phyloP scores from a whole-genome alignment of 2,888 invertebrate species.

The Germaria angustata region DNA sequence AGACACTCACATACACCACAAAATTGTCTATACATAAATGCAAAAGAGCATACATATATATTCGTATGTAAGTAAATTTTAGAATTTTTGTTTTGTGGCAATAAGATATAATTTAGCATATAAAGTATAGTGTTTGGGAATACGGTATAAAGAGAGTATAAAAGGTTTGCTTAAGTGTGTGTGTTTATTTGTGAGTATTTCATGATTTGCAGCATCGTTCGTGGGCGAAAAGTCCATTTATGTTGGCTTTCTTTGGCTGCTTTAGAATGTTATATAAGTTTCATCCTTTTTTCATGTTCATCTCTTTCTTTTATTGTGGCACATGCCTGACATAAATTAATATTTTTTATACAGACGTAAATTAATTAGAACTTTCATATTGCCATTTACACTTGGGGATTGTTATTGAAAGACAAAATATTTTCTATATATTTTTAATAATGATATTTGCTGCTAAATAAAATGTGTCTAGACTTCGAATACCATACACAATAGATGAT shows the following conservation, averaged over 20 bases:
- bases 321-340: not conserved
- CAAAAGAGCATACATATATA: not conserved
- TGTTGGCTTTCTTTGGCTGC: not conserved
- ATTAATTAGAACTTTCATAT: too few species aligned
- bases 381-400: too few species aligned
- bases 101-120: not conserved
- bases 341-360: too few species aligned
- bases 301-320: not conserved
- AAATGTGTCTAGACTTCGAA: too few species aligned
- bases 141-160: conserved; percentile 3
- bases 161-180: not conserved
- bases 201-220: not conserved
- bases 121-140: not conserved
- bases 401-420: too few species aligned
- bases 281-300: not conserved
- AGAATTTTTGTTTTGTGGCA: not conserved
- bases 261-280: not conserved
- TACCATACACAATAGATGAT: too few species aligned
- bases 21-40: not conserved
- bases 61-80: not conserved
- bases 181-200: not conserved
- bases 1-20: not conserved
- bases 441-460: too few species aligned
- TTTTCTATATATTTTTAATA: too few species aligned
- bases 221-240: not conserved